Evolutionary conservation across 2,888 invertebrate genomes (phyloP).

Genomic region (Drosophila phalerata): DNA sequence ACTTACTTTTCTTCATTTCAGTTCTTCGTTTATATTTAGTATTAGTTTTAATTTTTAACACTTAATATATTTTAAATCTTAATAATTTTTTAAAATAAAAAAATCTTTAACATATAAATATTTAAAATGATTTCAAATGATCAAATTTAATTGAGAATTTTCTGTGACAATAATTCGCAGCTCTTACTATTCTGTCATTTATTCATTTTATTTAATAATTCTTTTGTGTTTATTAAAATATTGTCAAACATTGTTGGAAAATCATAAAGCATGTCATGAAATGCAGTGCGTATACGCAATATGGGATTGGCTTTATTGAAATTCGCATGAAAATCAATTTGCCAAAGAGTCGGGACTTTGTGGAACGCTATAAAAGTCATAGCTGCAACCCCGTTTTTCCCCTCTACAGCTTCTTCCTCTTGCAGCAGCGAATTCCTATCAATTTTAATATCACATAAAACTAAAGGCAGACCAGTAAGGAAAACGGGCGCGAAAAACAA

Average conservation of each 20-base stretch:
- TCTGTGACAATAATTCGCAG: neutral
- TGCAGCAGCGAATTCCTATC: slow-evolving; percentile 76
- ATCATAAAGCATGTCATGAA: slow-evolving; percentile 52
- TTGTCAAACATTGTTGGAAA: slow-evolving; percentile 21
- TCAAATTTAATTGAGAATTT: neutral
- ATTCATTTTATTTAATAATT: neutral
- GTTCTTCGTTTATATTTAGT: too few species aligned
- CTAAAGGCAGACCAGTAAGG: slow-evolving; percentile 70
- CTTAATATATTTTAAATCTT: too few species aligned
- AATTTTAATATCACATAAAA: slow-evolving; percentile 80
- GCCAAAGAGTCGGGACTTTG: slow-evolving; percentile 49
- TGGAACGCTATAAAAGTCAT: slow-evolving; percentile 55
- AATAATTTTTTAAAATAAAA: too few species aligned
- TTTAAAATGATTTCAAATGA: too few species aligned
- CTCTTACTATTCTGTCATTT: neutral
- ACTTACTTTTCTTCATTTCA: too few species aligned
- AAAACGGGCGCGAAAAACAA: slow-evolving; percentile 71
- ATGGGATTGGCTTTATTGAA: slow-evolving; percentile 76
- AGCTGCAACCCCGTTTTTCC: slow-evolving; percentile 10
- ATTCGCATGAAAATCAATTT: slow-evolving; percentile 77
- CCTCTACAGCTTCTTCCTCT: neutral
- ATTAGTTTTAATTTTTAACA: too few species aligned
- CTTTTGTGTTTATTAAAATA: slow-evolving; percentile 30
- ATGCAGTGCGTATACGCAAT: slow-evolving; percentile 66
- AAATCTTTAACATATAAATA: too few species aligned